A percentile compares a stretch with the other conserved stretches of the same genome.
phyloP scores from a whole-genome alignment of 2,797 vertebrate species.

The Ambastaia sidthimunki region DNA sequence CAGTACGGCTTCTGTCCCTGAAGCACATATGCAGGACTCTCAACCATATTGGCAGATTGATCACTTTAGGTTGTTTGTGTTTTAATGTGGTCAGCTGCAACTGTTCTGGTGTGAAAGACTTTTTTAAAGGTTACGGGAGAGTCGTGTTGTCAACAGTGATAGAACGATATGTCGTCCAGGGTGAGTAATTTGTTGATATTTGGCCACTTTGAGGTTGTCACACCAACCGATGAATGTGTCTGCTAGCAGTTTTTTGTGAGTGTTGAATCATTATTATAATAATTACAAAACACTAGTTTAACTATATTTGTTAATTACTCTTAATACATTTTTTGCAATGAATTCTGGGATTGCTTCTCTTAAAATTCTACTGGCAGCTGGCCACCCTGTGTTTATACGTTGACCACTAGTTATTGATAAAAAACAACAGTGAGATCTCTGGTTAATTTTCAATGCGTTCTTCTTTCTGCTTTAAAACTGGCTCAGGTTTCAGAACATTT shows the following conservation, averaged over 20 bases:
- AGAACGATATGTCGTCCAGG: not conserved
- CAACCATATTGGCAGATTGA: slow-evolving; percentile 57
- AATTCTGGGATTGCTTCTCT: not conserved
- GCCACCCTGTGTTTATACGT: not conserved
- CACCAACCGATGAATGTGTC: not conserved
- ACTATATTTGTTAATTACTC: too few relatives aligned
- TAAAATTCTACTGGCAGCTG: not conserved
- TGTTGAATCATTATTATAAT: too few relatives aligned
- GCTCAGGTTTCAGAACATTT: slow-evolving; percentile 21
- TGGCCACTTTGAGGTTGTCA: not conserved
- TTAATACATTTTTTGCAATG: not conserved
- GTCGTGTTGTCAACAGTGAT: not conserved
- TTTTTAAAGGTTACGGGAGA: not conserved
- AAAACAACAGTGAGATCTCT: not conserved
- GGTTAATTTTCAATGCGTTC: not conserved
- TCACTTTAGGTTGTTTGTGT: slow-evolving; percentile 35
- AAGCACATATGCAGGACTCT: slow-evolving; percentile 32
- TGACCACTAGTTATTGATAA: too few relatives aligned
- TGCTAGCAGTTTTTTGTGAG: not conserved
- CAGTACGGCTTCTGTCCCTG: slow-evolving; percentile 19
- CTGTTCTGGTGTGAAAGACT: not conserved
- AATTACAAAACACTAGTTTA: too few relatives aligned
- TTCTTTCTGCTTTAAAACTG: not conserved
- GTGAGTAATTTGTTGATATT: not conserved
- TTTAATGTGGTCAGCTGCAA: slow-evolving; percentile 12